Evolutionary conservation across 2,797 vertebrate species (phyloP).

Genomic region (Zenarchopterus dispar): DNA sequence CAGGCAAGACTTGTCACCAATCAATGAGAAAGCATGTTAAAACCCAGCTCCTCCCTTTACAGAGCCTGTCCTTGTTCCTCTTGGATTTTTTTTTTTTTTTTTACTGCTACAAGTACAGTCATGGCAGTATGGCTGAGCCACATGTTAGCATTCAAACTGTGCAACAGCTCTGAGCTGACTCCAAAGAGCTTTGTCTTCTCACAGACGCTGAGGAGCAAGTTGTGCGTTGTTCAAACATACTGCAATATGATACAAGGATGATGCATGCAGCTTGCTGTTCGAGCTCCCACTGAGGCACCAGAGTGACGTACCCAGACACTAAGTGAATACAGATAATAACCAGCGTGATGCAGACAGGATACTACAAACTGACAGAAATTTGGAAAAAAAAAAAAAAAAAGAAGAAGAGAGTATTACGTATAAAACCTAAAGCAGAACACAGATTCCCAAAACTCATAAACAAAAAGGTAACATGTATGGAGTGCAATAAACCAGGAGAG

Average conservation of each 20-base stretch:
- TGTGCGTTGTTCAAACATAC: conserved; percentile 27
- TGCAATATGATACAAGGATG: conserved; percentile 56
- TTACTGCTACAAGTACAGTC: conserved; percentile 71
- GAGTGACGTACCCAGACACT: conserved; percentile 57
- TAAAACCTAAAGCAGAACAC: conserved; percentile 13
- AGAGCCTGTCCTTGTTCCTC: conserved; percentile 65
- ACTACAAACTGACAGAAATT: conserved; percentile 2
- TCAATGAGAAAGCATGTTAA: conserved; percentile 78
- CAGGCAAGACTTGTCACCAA: conserved; percentile 48
- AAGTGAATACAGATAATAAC: conserved; percentile 69
- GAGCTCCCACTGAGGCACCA: conserved; percentile 28
- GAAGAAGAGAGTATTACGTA: not conserved
- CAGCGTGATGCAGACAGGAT: conserved; percentile 33
- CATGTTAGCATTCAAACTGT: conserved; percentile 72
- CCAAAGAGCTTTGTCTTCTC: conserved; percentile 32
- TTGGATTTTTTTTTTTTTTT: conserved; percentile 39
- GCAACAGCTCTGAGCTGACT: conserved; percentile 45
- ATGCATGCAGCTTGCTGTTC: conserved; percentile 41
- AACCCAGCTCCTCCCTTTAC: conserved; percentile 63
- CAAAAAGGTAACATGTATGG: conserved; percentile 49
- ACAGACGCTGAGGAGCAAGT: conserved; percentile 16
- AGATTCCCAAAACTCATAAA: conserved; percentile 38
- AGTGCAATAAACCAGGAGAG: conserved; percentile 51
- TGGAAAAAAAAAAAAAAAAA: not conserved
- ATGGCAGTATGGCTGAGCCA: conserved; percentile 76